Evolutionary conservation across 2,797 vertebrate genomes (phyloP).

Genomic region (Manis pentadactyla): DNA sequence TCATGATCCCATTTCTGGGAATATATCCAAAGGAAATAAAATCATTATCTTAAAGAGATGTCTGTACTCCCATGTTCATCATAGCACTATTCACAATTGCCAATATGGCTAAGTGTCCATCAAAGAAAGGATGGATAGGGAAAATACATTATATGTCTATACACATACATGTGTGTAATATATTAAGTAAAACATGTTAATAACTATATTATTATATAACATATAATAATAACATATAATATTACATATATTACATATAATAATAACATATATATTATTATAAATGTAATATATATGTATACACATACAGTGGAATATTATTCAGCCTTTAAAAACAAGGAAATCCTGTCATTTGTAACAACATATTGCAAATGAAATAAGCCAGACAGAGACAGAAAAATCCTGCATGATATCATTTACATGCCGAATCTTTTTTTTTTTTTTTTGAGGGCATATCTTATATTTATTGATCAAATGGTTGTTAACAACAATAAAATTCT

Average conservation of each 20-base stretch:
- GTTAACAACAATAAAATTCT: too few species aligned
- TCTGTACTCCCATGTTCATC: too few species aligned
- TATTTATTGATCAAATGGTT: too few species aligned
- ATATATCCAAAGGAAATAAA: neutral
- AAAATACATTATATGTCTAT: neutral
- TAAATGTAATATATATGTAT: too few species aligned
- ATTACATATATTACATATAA: too few species aligned
- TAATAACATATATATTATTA: too few species aligned
- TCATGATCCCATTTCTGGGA: neutral
- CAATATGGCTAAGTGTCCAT: neutral
- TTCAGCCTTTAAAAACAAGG: neutral
- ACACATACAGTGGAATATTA: neutral
- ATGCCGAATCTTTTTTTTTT: neutral
- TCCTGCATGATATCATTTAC: neutral
- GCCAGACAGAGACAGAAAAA: neutral
- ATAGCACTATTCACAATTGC: neutral
- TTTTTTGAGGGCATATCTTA: too few species aligned
- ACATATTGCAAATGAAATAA: neutral
- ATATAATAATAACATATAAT: too few species aligned
- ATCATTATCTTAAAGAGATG: neutral
- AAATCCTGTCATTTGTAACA: neutral
- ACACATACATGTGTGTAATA: too few species aligned
- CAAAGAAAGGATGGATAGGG: neutral
- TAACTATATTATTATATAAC: too few species aligned
- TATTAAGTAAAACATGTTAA: too few species aligned